Evolutionary conservation across 2,888 invertebrate genomes (phyloP).

Genomic region (Venusia cambrica): DNA sequence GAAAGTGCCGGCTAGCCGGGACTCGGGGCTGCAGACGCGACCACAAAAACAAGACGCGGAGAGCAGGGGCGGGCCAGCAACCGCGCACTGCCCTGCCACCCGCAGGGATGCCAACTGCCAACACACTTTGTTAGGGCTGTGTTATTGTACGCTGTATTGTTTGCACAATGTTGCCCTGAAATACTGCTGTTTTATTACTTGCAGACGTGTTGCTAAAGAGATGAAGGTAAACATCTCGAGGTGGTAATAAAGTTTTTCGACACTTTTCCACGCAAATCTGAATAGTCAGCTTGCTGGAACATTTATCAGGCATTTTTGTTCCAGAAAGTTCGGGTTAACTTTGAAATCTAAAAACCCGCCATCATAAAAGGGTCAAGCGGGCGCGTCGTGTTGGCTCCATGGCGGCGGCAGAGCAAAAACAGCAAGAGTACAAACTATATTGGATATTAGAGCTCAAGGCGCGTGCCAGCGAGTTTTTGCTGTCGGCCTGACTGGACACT

Average conservation of each 20-base stretch:
- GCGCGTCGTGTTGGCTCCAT: conserved; percentile 54
- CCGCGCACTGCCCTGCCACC: conserved; percentile 52
- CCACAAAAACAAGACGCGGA: conserved; percentile 76
- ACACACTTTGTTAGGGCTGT: conserved; percentile 40
- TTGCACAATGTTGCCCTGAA: conserved; percentile 38
- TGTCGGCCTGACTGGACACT: conserved; percentile 35
- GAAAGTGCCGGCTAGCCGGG: conserved; percentile 68
- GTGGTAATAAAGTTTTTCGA: conserved; percentile 15
- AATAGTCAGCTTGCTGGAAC: too few species aligned
- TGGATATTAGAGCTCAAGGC: conserved; percentile 76
- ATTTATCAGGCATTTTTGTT: too few species aligned
- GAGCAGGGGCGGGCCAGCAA: conserved; percentile 66
- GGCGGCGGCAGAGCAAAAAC: conserved; percentile 60
- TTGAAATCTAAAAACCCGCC: conserved; percentile 49
- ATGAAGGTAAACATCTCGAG: conserved; percentile 1
- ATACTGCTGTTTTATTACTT: conserved; percentile 28
- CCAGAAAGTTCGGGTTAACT: conserved; percentile 19
- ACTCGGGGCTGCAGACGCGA: conserved; percentile 76
- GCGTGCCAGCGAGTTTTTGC: conserved; percentile 67
- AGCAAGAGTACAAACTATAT: conserved; percentile 69
- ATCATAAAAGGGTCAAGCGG: conserved; percentile 76
- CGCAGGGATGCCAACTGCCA: conserved; percentile 54
- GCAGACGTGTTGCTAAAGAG: conserved; percentile 23
- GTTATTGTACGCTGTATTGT: conserved; percentile 39
- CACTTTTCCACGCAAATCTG: too few species aligned